These are phyloP conservation scores for Argya squamiceps DNA, from an alignment of 2,797 vertebrate genomes.

Conservation along the genomic window DNA sequence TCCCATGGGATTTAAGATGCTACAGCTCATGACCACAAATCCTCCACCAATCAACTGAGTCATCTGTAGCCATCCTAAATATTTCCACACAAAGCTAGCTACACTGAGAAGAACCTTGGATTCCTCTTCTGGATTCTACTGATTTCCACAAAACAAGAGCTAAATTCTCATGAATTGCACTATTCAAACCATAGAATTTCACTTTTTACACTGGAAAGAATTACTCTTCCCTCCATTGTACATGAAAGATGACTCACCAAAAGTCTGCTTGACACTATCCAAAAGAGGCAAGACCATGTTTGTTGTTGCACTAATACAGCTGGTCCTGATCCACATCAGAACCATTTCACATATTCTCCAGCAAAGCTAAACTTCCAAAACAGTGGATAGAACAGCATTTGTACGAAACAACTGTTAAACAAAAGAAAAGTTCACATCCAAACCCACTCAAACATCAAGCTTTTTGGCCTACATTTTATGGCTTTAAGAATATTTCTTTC, in stretches of 20 bases:
- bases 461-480: background rate
- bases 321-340: background rate
- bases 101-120: background rate
- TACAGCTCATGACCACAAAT: background rate
- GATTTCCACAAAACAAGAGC: background rate
- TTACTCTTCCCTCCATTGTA: background rate
- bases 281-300: background rate
- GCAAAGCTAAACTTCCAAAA: background rate
- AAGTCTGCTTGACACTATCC: background rate
- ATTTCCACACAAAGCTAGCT: background rate
- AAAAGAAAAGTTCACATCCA: background rate
- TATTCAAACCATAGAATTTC: background rate
- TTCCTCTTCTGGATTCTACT: background rate
- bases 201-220: slow-evolving; percentile 12
- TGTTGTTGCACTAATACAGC: background rate
- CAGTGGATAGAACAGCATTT: background rate
- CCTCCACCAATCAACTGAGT: background rate
- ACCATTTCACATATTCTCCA: background rate
- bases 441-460: background rate
- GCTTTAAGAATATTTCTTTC: background rate
- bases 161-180: background rate
- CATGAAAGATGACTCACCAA: background rate
- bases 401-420: background rate
- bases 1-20: background rate
- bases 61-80: background rate